Base-by-base conservation (phyloP, 2,888 invertebrate genomes). In the Fragum sueziense region DNA sequence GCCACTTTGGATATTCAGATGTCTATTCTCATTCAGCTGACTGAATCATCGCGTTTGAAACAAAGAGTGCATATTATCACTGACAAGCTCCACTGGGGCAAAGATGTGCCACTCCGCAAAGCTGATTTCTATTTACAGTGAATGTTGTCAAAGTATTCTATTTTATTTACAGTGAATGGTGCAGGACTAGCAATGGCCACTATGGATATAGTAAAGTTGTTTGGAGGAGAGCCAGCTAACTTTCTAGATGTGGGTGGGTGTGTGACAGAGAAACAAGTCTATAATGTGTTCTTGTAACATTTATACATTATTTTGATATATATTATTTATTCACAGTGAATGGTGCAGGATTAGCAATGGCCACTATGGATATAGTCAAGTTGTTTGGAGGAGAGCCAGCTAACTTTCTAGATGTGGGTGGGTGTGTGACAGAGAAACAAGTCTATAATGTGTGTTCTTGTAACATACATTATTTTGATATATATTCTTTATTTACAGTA, bases 161-260 rank as follows among this genome's bases (percentile, higher is more conserved):
- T n/a, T n/a, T n/a, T n/a, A n/a, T n/a, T n/a, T 89, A 52, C 95
- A 95, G 99, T 99, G 0, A 99, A 99, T 94, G 99, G 99, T 27
- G 99, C 99, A 86, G 99, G 99, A 0, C 94, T 99, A 71, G 99
- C 99, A 3, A 99, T 99, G 99, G 99, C 99, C 2, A 99, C 99
- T 9, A 99, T 99, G 99, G 99, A 99, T 92, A 97, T 99, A 52
- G 99, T 99, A 82, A 97, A 97, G 92, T 94, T 99, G 52, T 96
- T 98, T 93, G 99, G 99, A 25, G 99, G 99, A 20, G 96, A 95
- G 86, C 99, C 99, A 11, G 99, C 99, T 0, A 99, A 99, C 94
- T 99, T 99, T 94, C 94, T 99, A 68, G 99, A 99, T 93, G 97
- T 99, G 67, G 99, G 99, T 29, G 99, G 99, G 72, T 96, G 96